phyloP scores from a whole-genome alignment of 2,113 vertebrate genomes.

The Picathartes gymnocephalus region DNA sequence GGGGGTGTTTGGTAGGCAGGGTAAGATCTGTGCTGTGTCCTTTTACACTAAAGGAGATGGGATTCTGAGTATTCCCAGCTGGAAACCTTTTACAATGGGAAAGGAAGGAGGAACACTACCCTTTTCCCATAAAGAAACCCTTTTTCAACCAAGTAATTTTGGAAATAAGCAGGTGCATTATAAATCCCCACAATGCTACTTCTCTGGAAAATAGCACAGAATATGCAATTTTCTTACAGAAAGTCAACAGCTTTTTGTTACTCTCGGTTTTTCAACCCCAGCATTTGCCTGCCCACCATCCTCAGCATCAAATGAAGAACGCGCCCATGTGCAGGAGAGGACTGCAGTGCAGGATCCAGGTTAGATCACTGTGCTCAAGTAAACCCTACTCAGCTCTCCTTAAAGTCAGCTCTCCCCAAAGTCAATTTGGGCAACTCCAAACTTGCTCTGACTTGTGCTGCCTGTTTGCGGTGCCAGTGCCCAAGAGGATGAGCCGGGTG shows the following conservation, averaged over 20 bases:
- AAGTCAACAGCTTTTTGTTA: neutral
- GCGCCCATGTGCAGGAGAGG: rapidly evolving
- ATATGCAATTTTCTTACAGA: neutral
- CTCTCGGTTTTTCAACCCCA: neutral
- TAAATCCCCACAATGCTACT: neutral
- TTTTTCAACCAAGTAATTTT: neutral
- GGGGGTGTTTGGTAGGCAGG: neutral
- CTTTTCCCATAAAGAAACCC: neutral
- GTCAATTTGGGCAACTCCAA: rapidly evolving
- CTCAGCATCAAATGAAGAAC: neutral
- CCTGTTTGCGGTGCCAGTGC: neutral
- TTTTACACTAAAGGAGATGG: neutral
- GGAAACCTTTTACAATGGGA: neutral
- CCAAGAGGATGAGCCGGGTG: neutral
- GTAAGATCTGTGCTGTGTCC: neutral
- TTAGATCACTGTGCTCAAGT: rapidly evolving
- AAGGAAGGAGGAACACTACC: neutral
- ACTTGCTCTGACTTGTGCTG: neutral
- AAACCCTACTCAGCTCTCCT: neutral
- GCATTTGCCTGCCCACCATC: neutral
- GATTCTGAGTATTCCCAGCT: neutral
- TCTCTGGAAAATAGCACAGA: neutral
- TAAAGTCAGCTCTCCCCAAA: neutral
- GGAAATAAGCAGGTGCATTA: neutral
- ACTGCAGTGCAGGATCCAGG: neutral